Percentiles rank a stretch among this genome's conserved stretches.
These are phyloP conservation scores for Molorchus minor DNA, from an alignment of 2,888 invertebrate genomes.

Conservation along the genomic window DNA sequence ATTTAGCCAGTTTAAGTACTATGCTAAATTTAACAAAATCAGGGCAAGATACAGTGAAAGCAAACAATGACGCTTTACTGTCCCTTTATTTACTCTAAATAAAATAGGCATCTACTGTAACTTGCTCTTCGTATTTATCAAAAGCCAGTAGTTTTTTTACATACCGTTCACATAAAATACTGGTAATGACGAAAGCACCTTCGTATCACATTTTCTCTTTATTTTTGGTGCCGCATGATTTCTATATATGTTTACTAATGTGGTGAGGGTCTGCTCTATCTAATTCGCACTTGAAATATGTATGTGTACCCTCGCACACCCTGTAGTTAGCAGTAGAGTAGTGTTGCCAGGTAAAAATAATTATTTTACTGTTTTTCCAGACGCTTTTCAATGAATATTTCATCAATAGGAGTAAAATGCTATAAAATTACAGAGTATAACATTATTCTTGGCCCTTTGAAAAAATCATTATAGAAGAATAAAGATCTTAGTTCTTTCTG, in stretches of 20 bases:
- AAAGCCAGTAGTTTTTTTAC: slow-evolving; percentile 20
- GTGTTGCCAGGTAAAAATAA: slow-evolving; percentile 37
- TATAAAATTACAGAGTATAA: too few relatives aligned
- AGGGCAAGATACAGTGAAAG: slow-evolving; percentile 56
- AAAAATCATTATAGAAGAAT: too few relatives aligned
- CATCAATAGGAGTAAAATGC: too few relatives aligned
- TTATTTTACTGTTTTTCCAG: too few relatives aligned
- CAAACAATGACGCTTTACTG: slow-evolving; percentile 39
- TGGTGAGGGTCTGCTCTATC: slow-evolving; percentile 50
- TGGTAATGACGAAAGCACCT: slow-evolving; percentile 49
- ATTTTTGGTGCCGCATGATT: slow-evolving; percentile 53
- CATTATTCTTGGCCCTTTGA: too few relatives aligned
- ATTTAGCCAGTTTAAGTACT: too few relatives aligned
- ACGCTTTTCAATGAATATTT: too few relatives aligned
- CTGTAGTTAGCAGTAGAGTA: slow-evolving; percentile 42
- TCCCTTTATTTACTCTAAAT: slow-evolving; percentile 28
- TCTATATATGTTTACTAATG: slow-evolving; percentile 41
- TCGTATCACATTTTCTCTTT: slow-evolving; percentile 41
- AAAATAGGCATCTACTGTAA: slow-evolving; percentile 51
- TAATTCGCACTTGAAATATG: slow-evolving; percentile 41
- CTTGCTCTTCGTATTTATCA: slow-evolving; percentile 50
- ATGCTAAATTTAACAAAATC: slow-evolving; percentile 24
- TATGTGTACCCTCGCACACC: slow-evolving; percentile 46
- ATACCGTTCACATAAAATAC: slow-evolving; percentile 23
- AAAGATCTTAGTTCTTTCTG: too few relatives aligned